Evolutionary conservation across 2,113 vertebrate genomes (phyloP), one percentile per base, ranked within the genome.

Genomic region (Oncorhynchus gorbuscha): DNA sequence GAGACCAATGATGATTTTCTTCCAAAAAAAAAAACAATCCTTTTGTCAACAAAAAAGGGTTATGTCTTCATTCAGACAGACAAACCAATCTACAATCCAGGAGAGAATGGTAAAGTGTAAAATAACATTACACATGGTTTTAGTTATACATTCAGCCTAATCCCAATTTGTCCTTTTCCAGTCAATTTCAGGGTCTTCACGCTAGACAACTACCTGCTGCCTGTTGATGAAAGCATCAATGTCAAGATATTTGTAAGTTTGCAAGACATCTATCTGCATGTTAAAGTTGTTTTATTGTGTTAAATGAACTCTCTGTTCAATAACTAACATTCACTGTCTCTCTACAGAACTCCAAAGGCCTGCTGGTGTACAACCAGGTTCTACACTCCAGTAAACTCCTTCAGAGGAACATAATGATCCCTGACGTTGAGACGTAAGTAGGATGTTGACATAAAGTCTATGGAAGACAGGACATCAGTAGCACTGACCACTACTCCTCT

Each of bases 11-110:
- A 87, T 0, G 73, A 91, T 30, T n/a, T 65, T 22, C 0, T 3
- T 13, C 12, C 0, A 4, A 0, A 0, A 0, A 59, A 81, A 67
- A 62, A 78, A 61, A 82, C 26, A 28, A 84, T 93, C 81, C 79
- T 86, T 30, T 61, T 94, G 66, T 93, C 92, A 6, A 76, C 71
- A 11, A 88, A 73, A 80, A 83, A 72, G 12, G 89, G 89, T 0
- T 86, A 87, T 24, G 81, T 90, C 45, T 89, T 90, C 67, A 85
- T 90, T 65, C 89, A 90, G 76, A 90, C 89, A 1, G 78, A 87
- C 87, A 92, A 93, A 26, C 90, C 92, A 1, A 90, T 94, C 74
- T 93, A 94, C 72, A 93, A 89, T 20, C 92, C 92, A 5, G 86
- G 28, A 49, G 90, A 92, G 66, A 76, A 73, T 65, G 91, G 93